Evolutionary conservation across 2,113 vertebrate species (phyloP).

Genomic region (Elachura formosa): DNA sequence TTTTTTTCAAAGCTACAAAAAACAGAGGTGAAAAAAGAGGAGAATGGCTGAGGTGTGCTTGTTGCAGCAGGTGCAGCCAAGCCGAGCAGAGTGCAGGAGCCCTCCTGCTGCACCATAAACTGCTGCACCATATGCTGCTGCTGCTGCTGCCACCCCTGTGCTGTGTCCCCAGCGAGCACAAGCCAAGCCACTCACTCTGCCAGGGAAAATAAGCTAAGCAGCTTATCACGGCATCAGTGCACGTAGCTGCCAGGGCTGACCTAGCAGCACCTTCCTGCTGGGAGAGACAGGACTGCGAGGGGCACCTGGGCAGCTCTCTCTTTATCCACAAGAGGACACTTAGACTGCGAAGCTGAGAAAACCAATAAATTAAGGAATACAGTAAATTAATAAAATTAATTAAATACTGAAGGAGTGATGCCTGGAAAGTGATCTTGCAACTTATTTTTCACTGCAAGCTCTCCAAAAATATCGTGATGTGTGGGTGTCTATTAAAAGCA

Average conservation of each 20-base stretch:
- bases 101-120: background rate
- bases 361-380: background rate
- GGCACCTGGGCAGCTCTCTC: background rate
- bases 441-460: background rate
- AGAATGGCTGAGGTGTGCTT: background rate
- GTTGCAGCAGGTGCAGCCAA: fast-evolving
- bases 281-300: background rate
- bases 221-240: background rate
- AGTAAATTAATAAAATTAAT: background rate
- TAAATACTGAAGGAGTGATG: background rate
- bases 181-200: background rate
- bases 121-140: background rate
- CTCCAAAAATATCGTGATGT: constrained; percentile 26
- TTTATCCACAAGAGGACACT: background rate
- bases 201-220: constrained; percentile 32
- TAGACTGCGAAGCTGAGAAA: background rate
- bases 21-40: background rate
- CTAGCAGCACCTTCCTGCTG: background rate
- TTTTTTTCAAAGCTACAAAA: background rate
- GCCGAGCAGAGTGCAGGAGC: no score
- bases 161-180: background rate
- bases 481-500: constrained; percentile 48
- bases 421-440: background rate
- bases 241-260: background rate
- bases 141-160: background rate